A percentile compares a stretch with the other conserved stretches of the same genome.
phyloP scores from a whole-genome alignment of 2,888 invertebrate genomes.

The Tromatobia lineatoria region DNA sequence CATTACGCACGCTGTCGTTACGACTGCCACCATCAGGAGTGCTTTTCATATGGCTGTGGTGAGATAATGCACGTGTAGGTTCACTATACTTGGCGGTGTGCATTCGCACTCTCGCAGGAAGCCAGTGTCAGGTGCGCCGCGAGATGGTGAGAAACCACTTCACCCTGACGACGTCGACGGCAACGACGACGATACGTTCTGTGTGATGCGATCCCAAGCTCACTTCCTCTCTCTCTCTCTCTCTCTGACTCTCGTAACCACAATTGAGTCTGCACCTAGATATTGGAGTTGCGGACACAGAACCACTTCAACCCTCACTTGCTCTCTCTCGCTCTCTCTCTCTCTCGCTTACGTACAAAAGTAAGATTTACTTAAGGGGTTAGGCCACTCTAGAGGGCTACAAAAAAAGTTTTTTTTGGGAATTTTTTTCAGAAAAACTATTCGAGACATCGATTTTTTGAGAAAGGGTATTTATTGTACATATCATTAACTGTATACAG shows the following conservation, averaged over 20 bases:
- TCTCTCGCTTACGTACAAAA: background rate
- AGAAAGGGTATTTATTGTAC: no score
- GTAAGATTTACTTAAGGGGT: no score
- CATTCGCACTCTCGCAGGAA: background rate
- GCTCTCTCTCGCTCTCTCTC: background rate
- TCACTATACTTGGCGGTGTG: background rate
- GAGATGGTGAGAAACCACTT: slow-evolving; percentile 56
- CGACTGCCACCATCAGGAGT: slow-evolving; percentile 6
- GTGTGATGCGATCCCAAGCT: slow-evolving; percentile 38
- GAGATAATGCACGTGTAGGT: background rate
- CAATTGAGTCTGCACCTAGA: slow-evolving; percentile 26
- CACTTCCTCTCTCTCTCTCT: slow-evolving; percentile 5
- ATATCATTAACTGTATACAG: no score
- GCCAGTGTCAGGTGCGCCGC: slow-evolving; percentile 3
- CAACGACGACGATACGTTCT: slow-evolving; percentile 42
- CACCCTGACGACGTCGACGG: slow-evolving; percentile 53
- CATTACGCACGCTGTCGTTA: slow-evolving; percentile 53
- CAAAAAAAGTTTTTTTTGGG: no score
- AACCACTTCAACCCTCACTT: slow-evolving; percentile 33
- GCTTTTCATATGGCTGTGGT: background rate
- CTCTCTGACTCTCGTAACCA: background rate
- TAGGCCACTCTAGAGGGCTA: no score
- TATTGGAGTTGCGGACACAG: slow-evolving; percentile 32
- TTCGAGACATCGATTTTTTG: no score
- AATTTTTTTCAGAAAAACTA: no score